These are phyloP conservation scores for Malaclemys terrapin DNA, from an alignment of 2,113 vertebrate species.

Conservation along the genomic window DNA sequence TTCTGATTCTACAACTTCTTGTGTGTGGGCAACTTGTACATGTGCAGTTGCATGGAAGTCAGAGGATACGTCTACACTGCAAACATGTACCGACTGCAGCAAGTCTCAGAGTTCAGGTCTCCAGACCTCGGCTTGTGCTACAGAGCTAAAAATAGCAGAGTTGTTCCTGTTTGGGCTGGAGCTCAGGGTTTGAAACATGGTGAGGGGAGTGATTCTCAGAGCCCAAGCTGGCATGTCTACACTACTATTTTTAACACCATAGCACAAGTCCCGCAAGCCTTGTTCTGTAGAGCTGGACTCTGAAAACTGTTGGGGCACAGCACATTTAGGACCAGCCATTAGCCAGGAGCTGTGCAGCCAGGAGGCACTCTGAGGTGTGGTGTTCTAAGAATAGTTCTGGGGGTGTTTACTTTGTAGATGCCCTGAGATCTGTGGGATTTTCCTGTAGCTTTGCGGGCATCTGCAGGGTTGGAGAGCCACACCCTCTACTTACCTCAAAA, in stretches of 20 bases:
- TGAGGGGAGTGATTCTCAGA: neutral
- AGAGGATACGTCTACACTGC: neutral
- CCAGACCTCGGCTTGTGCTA: neutral
- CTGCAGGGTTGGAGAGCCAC: neutral
- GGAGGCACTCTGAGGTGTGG: neutral
- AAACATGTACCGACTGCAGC: neutral
- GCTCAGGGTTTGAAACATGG: neutral
- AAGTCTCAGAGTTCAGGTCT: neutral
- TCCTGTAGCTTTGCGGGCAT: neutral
- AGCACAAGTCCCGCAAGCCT: neutral
- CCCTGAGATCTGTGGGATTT: conserved; percentile 38
- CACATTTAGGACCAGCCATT: neutral
- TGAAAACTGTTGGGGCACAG: conserved; percentile 33
- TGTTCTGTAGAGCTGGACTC: conserved; percentile 40
- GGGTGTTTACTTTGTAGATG: neutral
- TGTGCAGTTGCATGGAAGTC: conserved; percentile 52
- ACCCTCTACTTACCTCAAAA: neutral
- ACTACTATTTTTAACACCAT: neutral
- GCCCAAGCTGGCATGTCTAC: neutral
- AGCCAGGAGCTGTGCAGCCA: neutral
- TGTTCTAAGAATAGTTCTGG: neutral
- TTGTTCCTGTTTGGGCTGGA: neutral
- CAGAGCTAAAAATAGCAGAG: neutral
- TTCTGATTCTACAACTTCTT: conserved; percentile 18
- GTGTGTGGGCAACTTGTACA: conserved; percentile 23